Evolutionary conservation across 2,113 vertebrate genomes (phyloP).

Genomic region (Pogona vitticeps): DNA sequence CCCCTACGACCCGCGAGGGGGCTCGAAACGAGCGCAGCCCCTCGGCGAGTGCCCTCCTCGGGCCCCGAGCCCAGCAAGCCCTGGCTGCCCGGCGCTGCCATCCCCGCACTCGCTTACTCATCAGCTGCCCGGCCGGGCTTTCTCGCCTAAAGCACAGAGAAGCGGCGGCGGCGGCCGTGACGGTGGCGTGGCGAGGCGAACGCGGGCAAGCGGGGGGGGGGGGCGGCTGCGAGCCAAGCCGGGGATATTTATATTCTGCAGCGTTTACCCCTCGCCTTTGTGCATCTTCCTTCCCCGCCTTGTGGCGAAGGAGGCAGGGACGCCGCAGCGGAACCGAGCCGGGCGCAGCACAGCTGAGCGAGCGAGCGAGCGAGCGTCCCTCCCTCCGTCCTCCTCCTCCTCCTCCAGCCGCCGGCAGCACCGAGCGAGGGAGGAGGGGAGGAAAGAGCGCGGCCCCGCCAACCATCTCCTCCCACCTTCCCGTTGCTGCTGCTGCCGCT

Average conservation of each 20-base stretch:
- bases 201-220: slow-evolving; percentile 37
- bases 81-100: not conserved
- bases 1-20: not conserved
- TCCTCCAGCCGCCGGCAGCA: not conserved
- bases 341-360: slow-evolving; percentile 33
- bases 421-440: not conserved
- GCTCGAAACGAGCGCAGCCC: not conserved
- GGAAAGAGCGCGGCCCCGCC: not conserved
- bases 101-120: slow-evolving; percentile 30
- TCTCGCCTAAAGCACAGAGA: slow-evolving; percentile 35
- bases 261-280: slow-evolving; percentile 52
- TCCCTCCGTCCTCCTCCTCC: not conserved
- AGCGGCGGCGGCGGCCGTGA: slow-evolving; percentile 30
- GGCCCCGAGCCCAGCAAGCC: not conserved
- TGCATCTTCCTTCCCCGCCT: slow-evolving; percentile 59
- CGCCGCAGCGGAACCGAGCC: slow-evolving; percentile 54
- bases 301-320: slow-evolving; percentile 43
- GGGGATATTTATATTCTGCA: slow-evolving; percentile 48
- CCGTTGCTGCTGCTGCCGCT: not conserved
- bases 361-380: not conserved
- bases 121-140: not conserved
- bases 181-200: slow-evolving; percentile 45
- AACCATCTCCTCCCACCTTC: too few species aligned
- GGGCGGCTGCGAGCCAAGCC: not conserved
- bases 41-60: slow-evolving; percentile 33